Evolutionary conservation across 2,888 invertebrate species (phyloP), one percentile per base, ranked within the genome.

Genomic region (Psylliodes chrysocephalus): DNA sequence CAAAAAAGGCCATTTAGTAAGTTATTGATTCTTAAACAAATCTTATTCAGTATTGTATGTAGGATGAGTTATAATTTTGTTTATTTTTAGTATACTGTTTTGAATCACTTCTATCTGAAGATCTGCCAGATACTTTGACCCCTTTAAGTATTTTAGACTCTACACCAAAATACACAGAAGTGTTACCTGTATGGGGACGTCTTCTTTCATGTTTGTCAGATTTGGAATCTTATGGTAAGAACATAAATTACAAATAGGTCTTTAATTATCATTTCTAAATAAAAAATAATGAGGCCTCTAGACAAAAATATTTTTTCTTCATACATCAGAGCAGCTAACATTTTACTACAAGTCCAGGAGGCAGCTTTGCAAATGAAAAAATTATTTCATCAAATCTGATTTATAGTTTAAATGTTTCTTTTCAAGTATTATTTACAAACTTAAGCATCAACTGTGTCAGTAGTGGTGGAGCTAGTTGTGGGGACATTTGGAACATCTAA

Each of bases 211-310:
- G 64, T 47, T 46, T 63, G 28, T 12, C 64, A 35, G 30, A 61
- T 52, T 61, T 70, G 28, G 30, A 61, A 12, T 70, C 68, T 3
- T 56, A 30, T 59, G 70, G 70, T 68, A 64, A 63, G 60, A 35
- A 60, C 5, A 18, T 18, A 12, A 7, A 35, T 52, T 35, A 12
- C 14, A 15, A 10, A 33, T 33, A 33, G 4, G 4, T 52, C 1
- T 15, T 6, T 52, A 5, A n/a, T 28, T 10, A 19, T 51, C 10
- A 51, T 14, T 10, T 18, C 12, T 25, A 15, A 40, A 8, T 51
- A 1, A 19, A 10, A n/a, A n/a, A n/a, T n/a, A n/a, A n/a, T n/a
- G n/a, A n/a, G n/a, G n/a, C n/a, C n/a, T n/a, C n/a, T n/a, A n/a
- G n/a, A n/a, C n/a, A n/a, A n/a, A n/a, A n/a, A n/a, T n/a, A n/a